phyloP scores from a whole-genome alignment of 2,113 vertebrate genomes.

The Rhinoderma darwinii region DNA sequence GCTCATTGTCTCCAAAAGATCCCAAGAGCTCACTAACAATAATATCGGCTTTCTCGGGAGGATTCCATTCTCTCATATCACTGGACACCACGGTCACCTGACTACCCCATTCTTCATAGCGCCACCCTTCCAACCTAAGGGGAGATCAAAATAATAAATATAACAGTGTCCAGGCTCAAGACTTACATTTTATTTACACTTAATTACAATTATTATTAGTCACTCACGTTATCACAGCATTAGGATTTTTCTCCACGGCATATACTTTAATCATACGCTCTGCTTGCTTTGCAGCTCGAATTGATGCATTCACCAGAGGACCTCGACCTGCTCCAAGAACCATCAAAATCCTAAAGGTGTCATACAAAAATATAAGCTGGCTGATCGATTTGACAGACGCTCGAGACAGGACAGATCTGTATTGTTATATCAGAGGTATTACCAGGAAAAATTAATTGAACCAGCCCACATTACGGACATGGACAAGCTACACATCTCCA shows the following conservation, averaged over 20 bases:
- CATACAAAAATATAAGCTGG: neutral
- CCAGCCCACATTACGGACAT: neutral
- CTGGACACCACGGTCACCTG: conserved; percentile 89
- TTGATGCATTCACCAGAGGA: conserved; percentile 87
- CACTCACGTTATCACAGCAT: conserved; percentile 90
- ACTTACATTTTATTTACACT: no score
- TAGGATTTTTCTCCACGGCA: conserved; percentile 92
- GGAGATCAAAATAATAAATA: neutral
- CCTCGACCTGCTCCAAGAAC: conserved; percentile 90
- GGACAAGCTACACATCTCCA: neutral
- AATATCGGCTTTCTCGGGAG: conserved; percentile 90
- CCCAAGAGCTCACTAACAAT: conserved; percentile 91
- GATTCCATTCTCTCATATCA: conserved; percentile 90
- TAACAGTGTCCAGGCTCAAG: neutral
- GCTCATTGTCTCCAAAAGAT: conserved; percentile 91
- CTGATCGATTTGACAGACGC: neutral
- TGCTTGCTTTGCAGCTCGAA: conserved; percentile 85
- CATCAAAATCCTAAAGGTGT: conserved; percentile 81
- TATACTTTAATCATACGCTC: conserved; percentile 83
- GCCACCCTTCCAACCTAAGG: conserved; percentile 88
- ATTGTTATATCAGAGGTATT: neutral
- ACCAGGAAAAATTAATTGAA: neutral
- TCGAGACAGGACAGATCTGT: neutral
- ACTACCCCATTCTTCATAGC: conserved; percentile 93
- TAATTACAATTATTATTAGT: no score